These are phyloP conservation scores for Cardiocondyla obscurior DNA, from an alignment of 1,140 invertebrate genomes.

Conservation along the genomic window DNA sequence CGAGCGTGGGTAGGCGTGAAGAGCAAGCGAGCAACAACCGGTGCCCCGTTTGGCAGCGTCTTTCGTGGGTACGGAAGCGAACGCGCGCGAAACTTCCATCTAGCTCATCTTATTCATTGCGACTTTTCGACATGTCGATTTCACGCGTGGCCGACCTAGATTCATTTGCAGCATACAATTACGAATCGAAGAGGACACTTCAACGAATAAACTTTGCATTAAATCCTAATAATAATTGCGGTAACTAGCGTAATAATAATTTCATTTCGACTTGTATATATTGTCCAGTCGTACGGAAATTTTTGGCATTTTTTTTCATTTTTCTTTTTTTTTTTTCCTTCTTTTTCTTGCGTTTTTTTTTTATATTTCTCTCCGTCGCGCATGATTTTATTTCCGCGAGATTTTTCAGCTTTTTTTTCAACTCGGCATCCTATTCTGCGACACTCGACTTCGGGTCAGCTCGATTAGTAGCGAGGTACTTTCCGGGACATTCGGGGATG, in stretches of 20 bases:
- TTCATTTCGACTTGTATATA: no score
- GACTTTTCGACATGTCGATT: neutral
- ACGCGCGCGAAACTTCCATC: neutral
- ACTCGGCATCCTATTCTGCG: slow-evolving; percentile 58
- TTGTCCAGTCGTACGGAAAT: slow-evolving; percentile 71
- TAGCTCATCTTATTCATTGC: neutral
- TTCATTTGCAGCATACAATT: neutral
- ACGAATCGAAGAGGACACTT: neutral
- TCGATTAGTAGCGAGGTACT: slow-evolving; percentile 46
- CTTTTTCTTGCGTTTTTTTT: neutral
- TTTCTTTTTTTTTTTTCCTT: neutral
- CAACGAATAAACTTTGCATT: neutral
- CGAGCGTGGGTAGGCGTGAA: slow-evolving; percentile 71
- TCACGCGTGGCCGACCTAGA: neutral
- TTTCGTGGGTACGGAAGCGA: slow-evolving; percentile 12
- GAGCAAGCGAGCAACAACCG: slow-evolving; percentile 57
- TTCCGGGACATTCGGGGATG: slow-evolving; percentile 77
- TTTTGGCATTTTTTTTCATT: slow-evolving; percentile 9
- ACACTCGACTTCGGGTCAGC: slow-evolving; percentile 71
- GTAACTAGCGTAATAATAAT: no score
- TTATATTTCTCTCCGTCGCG: neutral
- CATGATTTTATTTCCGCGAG: slow-evolving; percentile 29
- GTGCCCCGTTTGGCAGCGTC: neutral
- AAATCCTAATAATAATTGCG: neutral
- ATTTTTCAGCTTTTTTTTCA: slow-evolving; percentile 59